phyloP scores from a whole-genome alignment of 2,113 vertebrate genomes.

The Ammospiza nelsoni region DNA sequence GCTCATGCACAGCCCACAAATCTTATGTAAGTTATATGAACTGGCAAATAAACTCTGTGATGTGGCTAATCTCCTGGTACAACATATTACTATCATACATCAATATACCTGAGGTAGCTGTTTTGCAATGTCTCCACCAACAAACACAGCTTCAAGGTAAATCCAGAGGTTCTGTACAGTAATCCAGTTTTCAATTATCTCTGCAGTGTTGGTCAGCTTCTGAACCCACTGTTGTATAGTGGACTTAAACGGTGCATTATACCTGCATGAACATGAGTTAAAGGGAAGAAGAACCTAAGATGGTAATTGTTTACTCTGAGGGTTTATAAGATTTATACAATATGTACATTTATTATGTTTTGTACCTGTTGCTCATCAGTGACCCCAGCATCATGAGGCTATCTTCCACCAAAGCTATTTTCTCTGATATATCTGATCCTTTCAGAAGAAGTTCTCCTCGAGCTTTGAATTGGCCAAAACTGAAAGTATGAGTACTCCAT shows the following conservation, averaged over 20 bases:
- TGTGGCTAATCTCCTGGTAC: not conserved
- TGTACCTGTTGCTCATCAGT: slow-evolving; percentile 83
- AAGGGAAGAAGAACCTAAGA: not conserved
- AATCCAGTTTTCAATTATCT: slow-evolving; percentile 86
- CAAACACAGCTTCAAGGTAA: slow-evolving; percentile 88
- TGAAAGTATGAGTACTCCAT: slow-evolving; percentile 79
- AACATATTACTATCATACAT: not conserved
- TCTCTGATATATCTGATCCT: slow-evolving; percentile 79
- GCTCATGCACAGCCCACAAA: not conserved
- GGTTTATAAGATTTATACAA: not conserved
- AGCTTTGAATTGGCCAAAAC: slow-evolving; percentile 79
- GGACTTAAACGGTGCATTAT: slow-evolving; percentile 81
- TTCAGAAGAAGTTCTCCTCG: slow-evolving; percentile 84
- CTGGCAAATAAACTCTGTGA: not conserved
- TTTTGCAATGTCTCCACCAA: slow-evolving; percentile 88
- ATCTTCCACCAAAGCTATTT: slow-evolving; percentile 82
- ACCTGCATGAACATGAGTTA: slow-evolving; percentile 60
- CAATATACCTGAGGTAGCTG: slow-evolving; percentile 82
- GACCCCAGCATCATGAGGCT: slow-evolving; percentile 84
- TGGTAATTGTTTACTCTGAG: not conserved
- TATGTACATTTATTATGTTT: not conserved
- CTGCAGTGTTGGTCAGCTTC: slow-evolving; percentile 82
- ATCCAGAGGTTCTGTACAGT: slow-evolving; percentile 89
- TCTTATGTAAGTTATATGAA: not conserved
- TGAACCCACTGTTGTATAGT: slow-evolving; percentile 85